Conservation (phyloP, 1,140 invertebrate species). For the Pogonomyrmex californicus region DNA sequence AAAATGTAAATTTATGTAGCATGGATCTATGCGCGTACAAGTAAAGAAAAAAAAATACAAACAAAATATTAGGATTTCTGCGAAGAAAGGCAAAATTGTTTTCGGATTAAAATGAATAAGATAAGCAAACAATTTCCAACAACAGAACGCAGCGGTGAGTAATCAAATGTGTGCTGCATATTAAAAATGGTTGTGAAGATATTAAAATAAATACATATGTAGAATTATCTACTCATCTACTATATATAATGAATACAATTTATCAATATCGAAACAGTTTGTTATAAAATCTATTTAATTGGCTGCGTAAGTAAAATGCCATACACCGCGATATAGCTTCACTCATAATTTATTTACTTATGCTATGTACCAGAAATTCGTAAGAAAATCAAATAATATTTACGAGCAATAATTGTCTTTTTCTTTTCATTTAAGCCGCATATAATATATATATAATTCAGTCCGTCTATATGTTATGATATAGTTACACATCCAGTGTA, state of each 20-base stretch:
- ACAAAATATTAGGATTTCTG: neutral
- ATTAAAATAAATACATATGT: constrained; percentile 29
- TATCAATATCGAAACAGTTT: constrained; percentile 12
- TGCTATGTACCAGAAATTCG: constrained; percentile 19
- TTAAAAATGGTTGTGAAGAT: constrained; percentile 38
- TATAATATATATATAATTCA: constrained; percentile 42
- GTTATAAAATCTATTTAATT: constrained; percentile 29
- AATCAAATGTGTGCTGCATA: constrained; percentile 7
- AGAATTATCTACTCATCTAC: constrained; percentile 26
- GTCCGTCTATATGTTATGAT: constrained; percentile 24
- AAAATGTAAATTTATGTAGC: neutral
- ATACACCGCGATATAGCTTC: constrained; percentile 17
- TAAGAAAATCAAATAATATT: constrained; percentile 42
- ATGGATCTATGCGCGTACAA: neutral
- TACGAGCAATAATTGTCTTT: constrained; percentile 23
- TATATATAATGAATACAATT: constrained; percentile 34
- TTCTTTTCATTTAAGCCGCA: constrained; percentile 14
- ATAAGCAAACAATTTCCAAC: constrained; percentile 4
- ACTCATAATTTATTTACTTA: constrained; percentile 51
- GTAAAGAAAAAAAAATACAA: neutral
- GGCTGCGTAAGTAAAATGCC: constrained; percentile 38
- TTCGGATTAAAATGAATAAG: neutral
- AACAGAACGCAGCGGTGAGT: neutral
- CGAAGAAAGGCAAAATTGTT: neutral
- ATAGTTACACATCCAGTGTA: constrained; percentile 21